Evolutionary conservation across 2,797 vertebrate species (phyloP).

Genomic region (Antennarius maculatus): DNA sequence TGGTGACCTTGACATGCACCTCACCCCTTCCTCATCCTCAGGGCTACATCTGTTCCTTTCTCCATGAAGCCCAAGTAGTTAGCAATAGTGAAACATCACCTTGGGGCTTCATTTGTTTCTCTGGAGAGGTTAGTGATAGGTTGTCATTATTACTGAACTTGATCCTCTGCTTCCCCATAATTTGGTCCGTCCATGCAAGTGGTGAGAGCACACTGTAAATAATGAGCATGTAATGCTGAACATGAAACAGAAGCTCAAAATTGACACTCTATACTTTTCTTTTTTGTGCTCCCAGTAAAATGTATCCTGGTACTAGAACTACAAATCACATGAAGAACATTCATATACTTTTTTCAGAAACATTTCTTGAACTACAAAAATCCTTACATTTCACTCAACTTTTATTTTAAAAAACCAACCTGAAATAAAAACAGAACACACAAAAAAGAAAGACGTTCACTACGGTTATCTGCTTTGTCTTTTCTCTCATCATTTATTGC

Average conservation of each 20-base stretch:
- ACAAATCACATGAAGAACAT: slow-evolving; percentile 17
- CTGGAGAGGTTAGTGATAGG: slow-evolving; percentile 81
- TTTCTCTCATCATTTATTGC: slow-evolving; percentile 30
- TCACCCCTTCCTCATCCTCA: slow-evolving; percentile 83
- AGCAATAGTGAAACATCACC: slow-evolving; percentile 89
- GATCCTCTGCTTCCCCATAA: slow-evolving; percentile 82
- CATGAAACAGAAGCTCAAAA: slow-evolving; percentile 68
- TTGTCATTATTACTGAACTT: slow-evolving; percentile 87
- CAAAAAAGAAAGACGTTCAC: background rate
- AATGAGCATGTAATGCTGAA: slow-evolving; percentile 68
- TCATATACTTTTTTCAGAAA: slow-evolving; percentile 5
- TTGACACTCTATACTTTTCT: slow-evolving; percentile 61
- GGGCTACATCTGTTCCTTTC: slow-evolving; percentile 87
- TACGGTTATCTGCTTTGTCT: slow-evolving; percentile 15
- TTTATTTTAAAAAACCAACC: slow-evolving; percentile 28
- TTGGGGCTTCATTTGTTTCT: slow-evolving; percentile 88
- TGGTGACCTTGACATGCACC: slow-evolving; percentile 88
- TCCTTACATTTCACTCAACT: slow-evolving; percentile 19
- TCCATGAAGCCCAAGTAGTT: slow-evolving; percentile 85
- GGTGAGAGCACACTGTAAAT: slow-evolving; percentile 73
- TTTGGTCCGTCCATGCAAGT: slow-evolving; percentile 70
- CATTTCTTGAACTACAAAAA: slow-evolving; percentile 17
- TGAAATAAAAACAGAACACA: background rate
- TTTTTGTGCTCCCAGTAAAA: slow-evolving; percentile 48
- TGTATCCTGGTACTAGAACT: slow-evolving; percentile 19